These are phyloP conservation scores for Caenorhabditis sp. DNA, from an alignment of 2,888 invertebrate genomes.

Conservation along the genomic window DNA sequence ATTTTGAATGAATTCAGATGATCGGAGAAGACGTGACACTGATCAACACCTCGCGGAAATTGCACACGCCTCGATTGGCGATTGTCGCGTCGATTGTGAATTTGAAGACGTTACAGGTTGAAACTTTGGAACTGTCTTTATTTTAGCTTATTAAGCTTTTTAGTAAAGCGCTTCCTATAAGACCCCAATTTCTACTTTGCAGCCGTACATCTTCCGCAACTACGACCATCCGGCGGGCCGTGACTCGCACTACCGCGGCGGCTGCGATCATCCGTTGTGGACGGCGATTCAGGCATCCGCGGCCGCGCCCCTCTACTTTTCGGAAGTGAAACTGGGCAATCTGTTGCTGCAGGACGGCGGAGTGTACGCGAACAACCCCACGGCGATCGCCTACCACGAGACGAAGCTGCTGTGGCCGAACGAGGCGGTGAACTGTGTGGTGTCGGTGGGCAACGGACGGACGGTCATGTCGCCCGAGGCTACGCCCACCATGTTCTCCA, in stretches of 20 bases:
- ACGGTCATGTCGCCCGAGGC: constrained; percentile 77
- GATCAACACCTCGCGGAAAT: constrained; percentile 66
- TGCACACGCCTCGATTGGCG: constrained; percentile 83
- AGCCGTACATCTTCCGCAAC: constrained; percentile 89
- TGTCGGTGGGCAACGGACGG: constrained; percentile 87
- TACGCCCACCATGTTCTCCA: constrained; percentile 57
- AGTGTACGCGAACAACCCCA: constrained; percentile 84
- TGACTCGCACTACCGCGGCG: constrained; percentile 76
- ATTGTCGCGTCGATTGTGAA: constrained; percentile 88
- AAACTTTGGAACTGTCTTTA: background rate
- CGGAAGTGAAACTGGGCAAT: constrained; percentile 85
- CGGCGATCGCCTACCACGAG: constrained; percentile 91
- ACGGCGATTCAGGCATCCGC: constrained; percentile 85
- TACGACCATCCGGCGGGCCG: constrained; percentile 86
- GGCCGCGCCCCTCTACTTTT: constrained; percentile 92
- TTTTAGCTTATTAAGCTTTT: too few species aligned
- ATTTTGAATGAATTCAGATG: constrained; percentile 41
- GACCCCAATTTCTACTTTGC: constrained; percentile 72
- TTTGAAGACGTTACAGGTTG: constrained; percentile 83
- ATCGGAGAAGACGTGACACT: constrained; percentile 72
- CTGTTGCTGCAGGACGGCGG: constrained; percentile 75
- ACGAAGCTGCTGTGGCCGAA: constrained; percentile 88
- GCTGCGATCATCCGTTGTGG: constrained; percentile 70
- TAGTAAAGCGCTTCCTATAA: too few species aligned
- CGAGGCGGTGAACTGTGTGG: constrained; percentile 85